Evolutionary conservation across 2,797 vertebrate species (phyloP).

Genomic region (Eidolon dupreanum): DNA sequence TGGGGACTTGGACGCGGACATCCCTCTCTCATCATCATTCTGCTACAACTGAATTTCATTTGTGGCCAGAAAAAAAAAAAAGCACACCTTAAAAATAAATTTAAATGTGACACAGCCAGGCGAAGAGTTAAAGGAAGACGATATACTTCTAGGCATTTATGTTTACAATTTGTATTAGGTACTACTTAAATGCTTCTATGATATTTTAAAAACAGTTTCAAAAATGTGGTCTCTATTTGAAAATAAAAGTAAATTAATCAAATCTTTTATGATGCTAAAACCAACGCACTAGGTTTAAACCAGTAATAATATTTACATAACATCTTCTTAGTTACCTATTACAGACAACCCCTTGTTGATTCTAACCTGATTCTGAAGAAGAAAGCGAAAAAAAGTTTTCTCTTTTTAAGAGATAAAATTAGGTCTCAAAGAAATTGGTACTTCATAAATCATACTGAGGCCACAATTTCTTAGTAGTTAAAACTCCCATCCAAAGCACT

Average conservation of each 20-base stretch:
- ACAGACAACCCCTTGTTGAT: not conserved
- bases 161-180: not conserved
- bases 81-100: not conserved
- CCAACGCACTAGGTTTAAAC: not conserved
- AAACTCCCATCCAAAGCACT: not conserved
- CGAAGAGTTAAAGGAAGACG: not conserved
- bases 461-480: not conserved
- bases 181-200: not conserved
- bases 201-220: not conserved
- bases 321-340: not conserved
- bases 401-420: slow-evolving; percentile 2
- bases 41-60: not conserved
- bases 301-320: not conserved
- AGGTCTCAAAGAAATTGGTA: not conserved
- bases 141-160: not conserved
- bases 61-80: not conserved
- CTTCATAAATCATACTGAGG: not conserved
- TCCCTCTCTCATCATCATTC: not conserved
- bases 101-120: not conserved
- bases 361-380: not conserved
- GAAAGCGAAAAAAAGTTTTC: not conserved
- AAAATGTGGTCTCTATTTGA: slow-evolving; percentile 3
- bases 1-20: not conserved
- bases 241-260: slow-evolving; percentile 47
- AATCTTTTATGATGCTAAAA: not conserved